phyloP scores from a whole-genome alignment of 2,113 vertebrate genomes.

The Oryzias celebensis region DNA sequence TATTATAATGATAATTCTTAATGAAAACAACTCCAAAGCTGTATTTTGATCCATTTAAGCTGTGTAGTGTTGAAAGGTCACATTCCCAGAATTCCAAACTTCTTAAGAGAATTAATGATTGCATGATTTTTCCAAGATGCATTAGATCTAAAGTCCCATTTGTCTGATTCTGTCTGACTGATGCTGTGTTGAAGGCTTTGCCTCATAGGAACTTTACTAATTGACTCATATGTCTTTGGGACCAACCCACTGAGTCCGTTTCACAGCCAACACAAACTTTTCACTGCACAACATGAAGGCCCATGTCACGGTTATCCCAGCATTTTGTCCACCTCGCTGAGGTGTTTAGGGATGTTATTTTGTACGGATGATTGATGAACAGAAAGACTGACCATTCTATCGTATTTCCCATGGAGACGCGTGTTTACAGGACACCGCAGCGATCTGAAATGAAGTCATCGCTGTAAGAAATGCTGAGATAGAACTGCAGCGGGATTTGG shows the following conservation, averaged over 20 bases:
- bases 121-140: not conserved
- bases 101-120: slow-evolving; percentile 2
- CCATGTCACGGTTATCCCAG: slow-evolving; percentile 16
- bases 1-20: no score
- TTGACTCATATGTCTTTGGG: slow-evolving; percentile 31
- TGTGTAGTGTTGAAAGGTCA: no score
- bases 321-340: slow-evolving; percentile 8
- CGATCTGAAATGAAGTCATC: slow-evolving; percentile 67
- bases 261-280: slow-evolving; percentile 34
- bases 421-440: slow-evolving; percentile 65
- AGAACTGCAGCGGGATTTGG: slow-evolving; percentile 35
- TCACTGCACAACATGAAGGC: slow-evolving; percentile 22
- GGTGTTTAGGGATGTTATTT: slow-evolving; percentile 34
- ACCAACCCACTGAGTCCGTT: slow-evolving; percentile 9
- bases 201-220: slow-evolving; percentile 27
- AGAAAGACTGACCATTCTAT: slow-evolving; percentile 47
- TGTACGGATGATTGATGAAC: slow-evolving; percentile 52
- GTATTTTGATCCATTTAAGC: no score
- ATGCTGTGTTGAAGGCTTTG: slow-evolving; percentile 27
- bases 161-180: slow-evolving; percentile 11
- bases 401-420: slow-evolving; percentile 61
- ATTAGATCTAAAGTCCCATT: no score
- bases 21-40: no score
- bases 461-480: slow-evolving; percentile 57
- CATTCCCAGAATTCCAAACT: not conserved